A percentile compares a stretch with the other conserved stretches of the same genome.
These are phyloP conservation scores for Aegotheles bennettii DNA, from an alignment of 2,113 vertebrate species.

Conservation along the genomic window DNA sequence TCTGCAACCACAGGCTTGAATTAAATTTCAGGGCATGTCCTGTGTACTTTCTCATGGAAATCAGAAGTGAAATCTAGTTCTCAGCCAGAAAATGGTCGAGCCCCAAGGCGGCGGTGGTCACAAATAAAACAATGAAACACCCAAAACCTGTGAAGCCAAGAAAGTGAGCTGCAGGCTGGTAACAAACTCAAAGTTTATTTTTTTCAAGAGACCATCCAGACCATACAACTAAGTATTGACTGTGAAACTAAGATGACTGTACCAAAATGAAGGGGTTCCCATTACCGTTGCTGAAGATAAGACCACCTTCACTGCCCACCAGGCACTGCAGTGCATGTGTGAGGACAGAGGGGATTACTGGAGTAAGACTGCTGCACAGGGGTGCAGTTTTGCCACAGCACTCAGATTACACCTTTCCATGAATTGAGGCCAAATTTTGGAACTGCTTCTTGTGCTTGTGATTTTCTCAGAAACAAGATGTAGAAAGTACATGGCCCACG, in stretches of 20 bases:
- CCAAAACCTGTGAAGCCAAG: not conserved
- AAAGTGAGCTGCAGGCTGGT: not conserved
- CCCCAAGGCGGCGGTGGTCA: not conserved
- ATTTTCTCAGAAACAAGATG: not conserved
- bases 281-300: not conserved
- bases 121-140: not conserved
- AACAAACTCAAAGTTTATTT: not conserved
- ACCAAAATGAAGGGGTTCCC: not conserved
- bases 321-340: rapidly evolving
- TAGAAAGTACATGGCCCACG: not conserved
- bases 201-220: not conserved
- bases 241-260: not conserved
- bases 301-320: not conserved
- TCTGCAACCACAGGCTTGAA: not conserved
- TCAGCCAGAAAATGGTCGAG: not conserved
- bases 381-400: not conserved
- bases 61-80: not conserved
- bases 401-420: not conserved
- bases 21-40: not conserved
- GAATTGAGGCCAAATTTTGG: not conserved
- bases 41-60: not conserved
- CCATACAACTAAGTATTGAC: not conserved
- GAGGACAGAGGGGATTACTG: not conserved
- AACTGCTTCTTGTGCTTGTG: not conserved
- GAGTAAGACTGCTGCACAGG: not conserved